Percentiles rank a stretch among this genome's conserved stretches.
Evolutionary conservation across 2,113 vertebrate species (phyloP).

Genomic region (Chamaetylas fuelleborni): DNA sequence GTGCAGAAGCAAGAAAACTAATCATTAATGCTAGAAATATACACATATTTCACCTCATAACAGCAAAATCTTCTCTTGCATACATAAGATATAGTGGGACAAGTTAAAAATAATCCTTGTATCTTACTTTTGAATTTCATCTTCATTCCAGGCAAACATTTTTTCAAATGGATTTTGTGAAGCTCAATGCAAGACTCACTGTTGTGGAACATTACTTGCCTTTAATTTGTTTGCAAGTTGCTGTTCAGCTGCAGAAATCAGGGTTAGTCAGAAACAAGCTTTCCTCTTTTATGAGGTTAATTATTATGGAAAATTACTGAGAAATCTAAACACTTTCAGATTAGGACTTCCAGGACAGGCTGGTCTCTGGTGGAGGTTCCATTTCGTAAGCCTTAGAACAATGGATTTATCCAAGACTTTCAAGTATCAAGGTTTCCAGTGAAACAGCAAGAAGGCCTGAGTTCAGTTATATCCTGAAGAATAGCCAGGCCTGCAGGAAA

Average conservation of each 20-base stretch:
- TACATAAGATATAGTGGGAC: neutral
- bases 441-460: neutral
- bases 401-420: neutral
- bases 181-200: fast-evolving
- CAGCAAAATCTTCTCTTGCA: neutral
- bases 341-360: neutral
- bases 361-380: neutral
- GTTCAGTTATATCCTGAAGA: neutral
- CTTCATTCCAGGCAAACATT: neutral
- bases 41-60: neutral
- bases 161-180: neutral
- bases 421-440: neutral
- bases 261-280: neutral
- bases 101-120: neutral
- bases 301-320: neutral
- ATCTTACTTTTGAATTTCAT: neutral
- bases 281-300: neutral
- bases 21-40: neutral
- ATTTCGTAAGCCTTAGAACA: neutral
- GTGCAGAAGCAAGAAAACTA: neutral
- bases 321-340: neutral
- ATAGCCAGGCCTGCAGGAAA: neutral
- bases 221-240: neutral
- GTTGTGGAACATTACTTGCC: neutral
- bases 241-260: neutral